Base-by-base conservation (phyloP, 2,888 invertebrate genomes). In the Nebria salina region DNA sequence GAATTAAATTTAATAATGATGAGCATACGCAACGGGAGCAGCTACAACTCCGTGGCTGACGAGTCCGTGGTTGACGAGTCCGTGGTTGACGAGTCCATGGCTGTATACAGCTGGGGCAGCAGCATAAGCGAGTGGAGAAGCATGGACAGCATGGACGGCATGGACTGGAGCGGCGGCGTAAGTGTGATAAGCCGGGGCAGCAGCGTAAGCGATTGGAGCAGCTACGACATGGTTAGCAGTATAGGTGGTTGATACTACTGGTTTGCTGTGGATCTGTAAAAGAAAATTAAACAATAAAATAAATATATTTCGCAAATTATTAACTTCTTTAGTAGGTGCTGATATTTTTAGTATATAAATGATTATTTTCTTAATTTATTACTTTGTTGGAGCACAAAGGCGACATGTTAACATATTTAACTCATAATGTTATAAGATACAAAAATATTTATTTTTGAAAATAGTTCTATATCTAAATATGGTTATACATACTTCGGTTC, bases 181-280 rank as follows among this genome's bases (percentile, higher is more conserved):
- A 41, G 64, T 75, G n/a, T 74, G 42, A 76, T 83, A 76, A 82
- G 83, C 81, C 3, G 85, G 85, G 8, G 85, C 83, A 78, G 89
- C 88, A 1, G 88, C 87, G 85, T 89, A 89, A 66, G 89, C 86
- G 41, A 86, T 84, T 25, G 88, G 86, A 42, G 88, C 84, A 4
- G 88, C 89, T 82, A 85, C 84, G 20, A 85, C 83, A 84, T 86
- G 25, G 68, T 77, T 76, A 75, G 83, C 83, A 66, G 83, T 66
- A 70, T 82, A 86, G 41, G 86, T 85, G n/a, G 81, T 81, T 15
- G 86, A 15, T 68, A 86, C 84, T 8, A 86, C 83, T 1, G 85
- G 84, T 65, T 83, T 85, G 84, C 86, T 85, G 15, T 85, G 78
- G 15, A 83, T 77, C 80, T 80, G 20, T 2, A 80, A 41, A 54